phyloP scores from a whole-genome alignment of 2,113 vertebrate species.

The Microtus pennsylvanicus region DNA sequence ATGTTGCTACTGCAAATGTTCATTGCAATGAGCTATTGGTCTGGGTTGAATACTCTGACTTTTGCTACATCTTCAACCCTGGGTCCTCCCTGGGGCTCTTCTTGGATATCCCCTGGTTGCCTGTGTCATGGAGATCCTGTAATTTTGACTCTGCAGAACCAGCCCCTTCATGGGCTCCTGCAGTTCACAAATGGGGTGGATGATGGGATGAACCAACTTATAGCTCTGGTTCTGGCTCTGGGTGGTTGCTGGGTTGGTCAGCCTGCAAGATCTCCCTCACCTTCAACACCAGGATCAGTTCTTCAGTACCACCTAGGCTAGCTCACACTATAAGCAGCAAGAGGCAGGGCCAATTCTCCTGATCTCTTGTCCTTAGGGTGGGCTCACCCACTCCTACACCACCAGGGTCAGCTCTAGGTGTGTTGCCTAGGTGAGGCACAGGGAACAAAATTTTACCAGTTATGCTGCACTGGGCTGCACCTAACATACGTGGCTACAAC shows the following conservation, averaged over 20 bases:
- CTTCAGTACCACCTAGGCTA: neutral
- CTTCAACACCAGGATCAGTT: neutral
- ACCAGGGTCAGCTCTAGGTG: neutral
- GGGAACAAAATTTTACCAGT: neutral
- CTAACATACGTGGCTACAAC: neutral
- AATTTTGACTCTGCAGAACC: neutral
- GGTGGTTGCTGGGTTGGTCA: neutral
- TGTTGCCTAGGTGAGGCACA: neutral
- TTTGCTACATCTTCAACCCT: neutral
- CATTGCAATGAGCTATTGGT: neutral
- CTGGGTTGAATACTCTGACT: neutral
- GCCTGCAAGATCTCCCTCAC: neutral
- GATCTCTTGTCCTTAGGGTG: neutral
- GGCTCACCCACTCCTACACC: neutral
- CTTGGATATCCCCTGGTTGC: neutral
- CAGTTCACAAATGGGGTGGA: neutral
- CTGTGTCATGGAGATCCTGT: neutral
- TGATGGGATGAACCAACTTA: neutral
- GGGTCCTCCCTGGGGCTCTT: neutral
- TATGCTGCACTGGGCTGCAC: neutral
- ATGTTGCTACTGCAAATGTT: neutral
- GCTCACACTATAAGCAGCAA: neutral
- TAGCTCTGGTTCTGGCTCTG: neutral
- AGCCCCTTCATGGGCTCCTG: neutral
- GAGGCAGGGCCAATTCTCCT: neutral